Percentiles rank a stretch among this genome's conserved stretches.
These are phyloP conservation scores for Recurvirostra avosetta DNA, from an alignment of 2,113 vertebrate species.

Conservation along the genomic window DNA sequence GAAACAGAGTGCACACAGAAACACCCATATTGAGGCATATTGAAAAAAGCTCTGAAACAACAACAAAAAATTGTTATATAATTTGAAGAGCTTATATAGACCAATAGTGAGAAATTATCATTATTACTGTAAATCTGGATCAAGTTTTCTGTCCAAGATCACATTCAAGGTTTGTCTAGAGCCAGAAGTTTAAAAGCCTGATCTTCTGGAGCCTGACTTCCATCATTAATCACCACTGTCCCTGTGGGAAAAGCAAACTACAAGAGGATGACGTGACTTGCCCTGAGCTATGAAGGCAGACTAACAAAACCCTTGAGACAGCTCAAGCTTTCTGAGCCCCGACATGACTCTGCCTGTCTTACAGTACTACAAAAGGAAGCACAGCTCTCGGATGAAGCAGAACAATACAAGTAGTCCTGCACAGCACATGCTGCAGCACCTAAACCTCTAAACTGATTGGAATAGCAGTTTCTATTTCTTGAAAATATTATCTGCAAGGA, in stretches of 20 bases:
- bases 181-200: neutral
- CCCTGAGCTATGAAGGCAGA: neutral
- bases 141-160: neutral
- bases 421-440: neutral
- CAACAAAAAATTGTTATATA: neutral
- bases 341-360: fast-evolving
- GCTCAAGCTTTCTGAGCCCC: neutral
- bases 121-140: neutral
- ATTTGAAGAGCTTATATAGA: neutral
- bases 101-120: neutral
- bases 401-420: neutral
- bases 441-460: neutral
- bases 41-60: neutral
- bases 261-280: neutral
- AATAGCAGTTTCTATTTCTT: neutral
- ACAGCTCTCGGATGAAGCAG: neutral
- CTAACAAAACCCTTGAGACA: neutral
- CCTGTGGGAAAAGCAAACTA: neutral
- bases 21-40: neutral
- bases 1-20: neutral
- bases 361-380: neutral
- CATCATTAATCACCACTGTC: neutral
- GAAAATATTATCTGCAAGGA: neutral
- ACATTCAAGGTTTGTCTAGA: neutral
- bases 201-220: neutral